A percentile compares a stretch with the other conserved stretches of the same genome.
phyloP scores from a whole-genome alignment of 2,797 vertebrate species.

The Uromys caudimaculatus region DNA sequence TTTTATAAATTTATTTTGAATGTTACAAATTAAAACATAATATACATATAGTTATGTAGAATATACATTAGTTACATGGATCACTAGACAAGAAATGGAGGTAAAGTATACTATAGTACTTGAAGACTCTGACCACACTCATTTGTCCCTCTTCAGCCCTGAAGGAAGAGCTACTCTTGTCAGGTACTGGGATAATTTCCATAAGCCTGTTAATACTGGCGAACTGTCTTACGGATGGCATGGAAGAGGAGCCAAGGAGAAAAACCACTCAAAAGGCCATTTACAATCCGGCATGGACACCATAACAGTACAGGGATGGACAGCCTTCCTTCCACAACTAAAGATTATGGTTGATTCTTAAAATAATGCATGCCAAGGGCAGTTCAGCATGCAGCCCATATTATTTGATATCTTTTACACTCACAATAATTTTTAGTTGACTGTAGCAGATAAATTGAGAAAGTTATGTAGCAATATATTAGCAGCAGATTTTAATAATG shows the following conservation, averaged over 20 bases:
- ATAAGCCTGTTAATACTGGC: neutral
- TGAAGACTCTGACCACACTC: neutral
- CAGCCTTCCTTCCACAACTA: neutral
- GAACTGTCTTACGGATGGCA: neutral
- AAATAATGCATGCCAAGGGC: conserved; percentile 9
- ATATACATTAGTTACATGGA: neutral
- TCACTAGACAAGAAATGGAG: neutral
- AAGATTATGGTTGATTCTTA: conserved; percentile 26
- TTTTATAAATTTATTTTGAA: conserved; percentile 35
- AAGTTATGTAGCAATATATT: neutral
- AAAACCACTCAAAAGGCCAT: neutral
- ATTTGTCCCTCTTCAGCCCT: neutral
- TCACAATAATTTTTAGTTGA: conserved; percentile 8
- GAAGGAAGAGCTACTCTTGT: conserved; percentile 7
- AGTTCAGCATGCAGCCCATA: conserved; percentile 17
- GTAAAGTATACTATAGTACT: neutral
- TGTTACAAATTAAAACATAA: neutral
- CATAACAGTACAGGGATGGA: neutral
- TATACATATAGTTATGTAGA: neutral
- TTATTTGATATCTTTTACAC: conserved; percentile 37
- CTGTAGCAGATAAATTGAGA: conserved; percentile 51
- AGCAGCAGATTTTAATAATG: conserved; percentile 41
- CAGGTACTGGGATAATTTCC: neutral
- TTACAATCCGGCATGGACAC: neutral
- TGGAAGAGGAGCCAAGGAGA: neutral